Evolutionary conservation across 2,113 vertebrate genomes (phyloP).

Genomic region (Proterorhinus semilunaris): DNA sequence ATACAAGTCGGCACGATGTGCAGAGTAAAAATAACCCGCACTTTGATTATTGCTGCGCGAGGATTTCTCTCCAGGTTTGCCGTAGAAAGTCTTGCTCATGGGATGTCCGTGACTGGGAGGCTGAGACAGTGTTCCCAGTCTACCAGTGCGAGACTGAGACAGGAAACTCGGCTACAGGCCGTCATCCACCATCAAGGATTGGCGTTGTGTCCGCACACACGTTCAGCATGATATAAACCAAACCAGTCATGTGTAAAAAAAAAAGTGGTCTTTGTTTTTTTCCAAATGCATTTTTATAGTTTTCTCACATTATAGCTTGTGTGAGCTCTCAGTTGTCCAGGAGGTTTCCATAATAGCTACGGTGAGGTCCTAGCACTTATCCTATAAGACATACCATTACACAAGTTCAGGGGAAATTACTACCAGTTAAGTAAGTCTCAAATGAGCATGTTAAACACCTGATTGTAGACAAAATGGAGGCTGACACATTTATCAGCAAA

Average conservation of each 20-base stretch:
- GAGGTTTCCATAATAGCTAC: no score
- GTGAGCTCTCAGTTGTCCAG: no score
- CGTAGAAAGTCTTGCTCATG: constrained; percentile 22
- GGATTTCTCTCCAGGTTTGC: constrained; percentile 6
- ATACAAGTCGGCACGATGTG: constrained; percentile 14
- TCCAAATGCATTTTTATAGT: no score
- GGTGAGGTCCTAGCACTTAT: no score
- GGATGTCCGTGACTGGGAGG: constrained; percentile 53
- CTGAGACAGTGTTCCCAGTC: constrained; percentile 36
- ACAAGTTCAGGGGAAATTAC: no score
- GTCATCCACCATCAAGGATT: constrained; percentile 47
- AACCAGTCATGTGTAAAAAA: background rate
- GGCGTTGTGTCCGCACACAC: constrained; percentile 17
- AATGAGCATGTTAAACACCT: background rate
- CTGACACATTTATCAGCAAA: constrained; percentile 33
- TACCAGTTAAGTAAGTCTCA: background rate
- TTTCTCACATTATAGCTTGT: no score
- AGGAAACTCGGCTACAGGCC: constrained; percentile 46
- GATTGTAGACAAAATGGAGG: constrained; percentile 5
- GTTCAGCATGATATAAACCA: background rate
- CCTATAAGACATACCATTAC: no score
- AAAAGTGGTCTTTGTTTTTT: background rate
- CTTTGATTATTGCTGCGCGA: constrained; percentile 22
- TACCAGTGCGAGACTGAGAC: constrained; percentile 36
- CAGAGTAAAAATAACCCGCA: constrained; percentile 17